Conservation (phyloP, 2,888 invertebrate genomes). For the Toxonevra muliebris region DNA sequence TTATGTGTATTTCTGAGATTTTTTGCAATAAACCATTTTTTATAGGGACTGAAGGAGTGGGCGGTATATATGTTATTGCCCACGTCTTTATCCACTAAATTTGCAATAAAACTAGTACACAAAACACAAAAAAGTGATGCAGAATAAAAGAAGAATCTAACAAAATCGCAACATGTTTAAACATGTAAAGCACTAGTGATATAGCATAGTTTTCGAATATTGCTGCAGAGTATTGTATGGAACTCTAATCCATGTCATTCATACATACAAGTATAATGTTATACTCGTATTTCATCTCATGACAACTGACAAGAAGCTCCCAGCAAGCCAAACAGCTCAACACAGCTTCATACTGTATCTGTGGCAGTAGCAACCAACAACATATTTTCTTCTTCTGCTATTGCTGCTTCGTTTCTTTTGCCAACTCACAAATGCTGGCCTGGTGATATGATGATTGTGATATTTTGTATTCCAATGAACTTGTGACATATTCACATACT, state of each 20-base stretch:
- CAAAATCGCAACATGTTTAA: neutral
- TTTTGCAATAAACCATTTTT: conserved; percentile 11
- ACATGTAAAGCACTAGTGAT: neutral
- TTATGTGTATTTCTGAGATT: conserved; percentile 9
- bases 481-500: conserved; percentile 37
- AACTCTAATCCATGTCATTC: too few species aligned
- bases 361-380: conserved; percentile 12
- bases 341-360: conserved; percentile 4
- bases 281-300: conserved; percentile 3
- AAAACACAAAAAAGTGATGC: neutral
- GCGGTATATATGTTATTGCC: conserved; percentile 6
- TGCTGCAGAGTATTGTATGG: too few species aligned
- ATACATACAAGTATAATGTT: too few species aligned
- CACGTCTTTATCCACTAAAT: neutral
- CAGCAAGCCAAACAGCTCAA: neutral
- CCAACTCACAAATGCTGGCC: too few species aligned
- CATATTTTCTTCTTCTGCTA: too few species aligned
- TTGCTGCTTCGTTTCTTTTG: too few species aligned
- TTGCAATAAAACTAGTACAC: neutral
- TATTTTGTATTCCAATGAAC: conserved; percentile 46
- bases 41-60: too few species aligned
- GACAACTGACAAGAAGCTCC: conserved; percentile 23
- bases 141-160: neutral
- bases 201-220: too few species aligned
- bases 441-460: too few species aligned